Conservation (phyloP, 2,888 invertebrate species). For the Nomada fucata region DNA sequence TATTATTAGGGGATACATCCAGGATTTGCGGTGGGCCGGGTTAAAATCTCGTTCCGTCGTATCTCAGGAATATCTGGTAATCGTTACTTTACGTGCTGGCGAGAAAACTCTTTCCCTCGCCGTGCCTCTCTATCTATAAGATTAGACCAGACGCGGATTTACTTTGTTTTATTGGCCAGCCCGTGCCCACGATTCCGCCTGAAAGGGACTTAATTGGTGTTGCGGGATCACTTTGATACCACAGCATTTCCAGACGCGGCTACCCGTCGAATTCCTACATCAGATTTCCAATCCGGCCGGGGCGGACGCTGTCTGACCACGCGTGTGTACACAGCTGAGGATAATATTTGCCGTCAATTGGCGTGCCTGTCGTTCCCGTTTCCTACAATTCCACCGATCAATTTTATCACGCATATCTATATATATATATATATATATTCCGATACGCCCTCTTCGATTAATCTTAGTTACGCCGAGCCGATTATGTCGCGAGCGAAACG, state of each 20-base stretch:
- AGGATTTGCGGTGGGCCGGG: constrained; percentile 82
- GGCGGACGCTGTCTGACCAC: constrained; percentile 20
- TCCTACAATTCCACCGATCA: background rate
- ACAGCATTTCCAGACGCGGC: constrained; percentile 50
- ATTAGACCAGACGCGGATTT: constrained; percentile 81
- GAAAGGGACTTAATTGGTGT: constrained; percentile 80
- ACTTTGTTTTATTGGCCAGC: constrained; percentile 78
- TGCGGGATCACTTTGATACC: constrained; percentile 74
- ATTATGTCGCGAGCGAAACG: background rate
- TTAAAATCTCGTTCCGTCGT: constrained; percentile 81
- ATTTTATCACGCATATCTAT: no score
- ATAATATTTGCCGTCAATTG: constrained; percentile 28
- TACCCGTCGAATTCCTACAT: constrained; percentile 59
- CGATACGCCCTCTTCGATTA: no score
- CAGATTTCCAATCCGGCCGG: constrained; percentile 61
- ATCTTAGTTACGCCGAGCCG: no score
- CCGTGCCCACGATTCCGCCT: constrained; percentile 67
- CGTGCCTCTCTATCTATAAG: constrained; percentile 74
- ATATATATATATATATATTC: no score
- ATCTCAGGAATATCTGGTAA: constrained; percentile 81
- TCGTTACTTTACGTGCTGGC: constrained; percentile 74
- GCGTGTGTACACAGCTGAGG: constrained; percentile 8
- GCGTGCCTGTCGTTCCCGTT: constrained; percentile 14
- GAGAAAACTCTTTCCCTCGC: constrained; percentile 57
- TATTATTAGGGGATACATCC: constrained; percentile 83